Base-by-base conservation (phyloP, 1,140 invertebrate genomes). In the Eciton burchellii region DNA sequence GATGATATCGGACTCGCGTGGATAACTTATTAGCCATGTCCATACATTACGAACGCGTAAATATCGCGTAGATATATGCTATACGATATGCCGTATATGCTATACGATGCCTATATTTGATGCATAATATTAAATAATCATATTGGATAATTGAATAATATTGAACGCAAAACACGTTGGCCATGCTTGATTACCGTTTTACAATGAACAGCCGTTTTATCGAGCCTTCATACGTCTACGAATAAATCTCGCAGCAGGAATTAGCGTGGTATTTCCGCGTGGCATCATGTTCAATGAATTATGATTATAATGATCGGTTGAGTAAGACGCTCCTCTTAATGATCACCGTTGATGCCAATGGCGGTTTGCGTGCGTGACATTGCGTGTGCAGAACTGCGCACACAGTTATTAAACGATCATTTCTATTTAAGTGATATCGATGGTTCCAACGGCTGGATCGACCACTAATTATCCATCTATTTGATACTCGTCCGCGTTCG, bases 381-480 rank as follows among this genome's bases (percentile, higher is more conserved):
- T 66, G 63, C 24, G 41, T 62, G 59, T 41, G 21, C 47, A 19
- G 45, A 24, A 45, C 21, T 65, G 21, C 8, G 19, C 49, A 76
- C 14, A 43, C 26, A 56, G 21, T 54, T 26, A 68, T 5, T 21
- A 43, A 68, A 77, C 52, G 62, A 43, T 68, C 62, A 21, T 77
- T 77, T 66, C 49, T 56, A 62, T 66, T 77, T 24, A 43, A 77
- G 62, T 68, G 47, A 77, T 29, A 43, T 14, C 29, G 72, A 49
- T 59, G 24, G 12, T 45, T 74, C 26, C 19, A 63, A 52, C 43
- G 35, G 59, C 24, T 63, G 5, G 24, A 62, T n/a, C 47, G 59
- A 21, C 8, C 72, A n/a, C 47, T 77, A 68, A 77, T 77, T 68
- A 54, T 77, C 62, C 49, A 68, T 21, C 68, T 65, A 45, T 63